A percentile compares a stretch with the other conserved stretches of the same genome.
Evolutionary conservation across 2,113 vertebrate species (phyloP).

Genomic region (Mormyrus lacerda): DNA sequence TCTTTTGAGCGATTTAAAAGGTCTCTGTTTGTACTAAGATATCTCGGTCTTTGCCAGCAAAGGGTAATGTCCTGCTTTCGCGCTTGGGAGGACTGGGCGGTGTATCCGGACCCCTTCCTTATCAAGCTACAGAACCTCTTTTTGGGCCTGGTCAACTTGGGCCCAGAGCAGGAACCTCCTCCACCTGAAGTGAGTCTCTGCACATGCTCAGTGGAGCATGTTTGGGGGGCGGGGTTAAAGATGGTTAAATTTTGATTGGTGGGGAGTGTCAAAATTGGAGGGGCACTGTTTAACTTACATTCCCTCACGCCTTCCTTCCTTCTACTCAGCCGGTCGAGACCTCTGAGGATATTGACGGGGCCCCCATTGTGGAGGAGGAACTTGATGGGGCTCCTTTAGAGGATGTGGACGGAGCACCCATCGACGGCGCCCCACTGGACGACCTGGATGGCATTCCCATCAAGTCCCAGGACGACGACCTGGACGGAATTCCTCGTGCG

Average conservation of each 20-base stretch:
- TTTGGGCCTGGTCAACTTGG: conserved; percentile 88
- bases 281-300: background rate
- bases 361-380: conserved; percentile 81
- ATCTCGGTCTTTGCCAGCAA: conserved; percentile 65
- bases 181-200: background rate
- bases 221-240: background rate
- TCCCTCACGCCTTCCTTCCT: background rate
- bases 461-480: conserved; percentile 85
- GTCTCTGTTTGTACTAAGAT: background rate
- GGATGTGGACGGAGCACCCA: conserved; percentile 89
- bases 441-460: conserved; percentile 90
- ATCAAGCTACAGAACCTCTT: conserved; percentile 99
- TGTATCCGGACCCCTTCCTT: conserved; percentile 97
- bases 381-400: conserved; percentile 80
- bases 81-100: conserved; percentile 97
- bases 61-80: conserved; percentile 96
- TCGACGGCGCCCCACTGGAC: conserved; percentile 73
- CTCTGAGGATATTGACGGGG: conserved; percentile 82
- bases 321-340: conserved; percentile 40
- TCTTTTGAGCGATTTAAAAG: background rate
- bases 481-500: conserved; percentile 92
- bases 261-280: background rate
- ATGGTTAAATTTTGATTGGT: background rate
- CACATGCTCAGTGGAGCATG: background rate
- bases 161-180: conserved; percentile 73